A percentile compares a stretch with the other conserved stretches of the same genome.
These are phyloP conservation scores for Lepidocyrtinus sp. DNA, from an alignment of 2,888 invertebrate species.

Conservation along the genomic window DNA sequence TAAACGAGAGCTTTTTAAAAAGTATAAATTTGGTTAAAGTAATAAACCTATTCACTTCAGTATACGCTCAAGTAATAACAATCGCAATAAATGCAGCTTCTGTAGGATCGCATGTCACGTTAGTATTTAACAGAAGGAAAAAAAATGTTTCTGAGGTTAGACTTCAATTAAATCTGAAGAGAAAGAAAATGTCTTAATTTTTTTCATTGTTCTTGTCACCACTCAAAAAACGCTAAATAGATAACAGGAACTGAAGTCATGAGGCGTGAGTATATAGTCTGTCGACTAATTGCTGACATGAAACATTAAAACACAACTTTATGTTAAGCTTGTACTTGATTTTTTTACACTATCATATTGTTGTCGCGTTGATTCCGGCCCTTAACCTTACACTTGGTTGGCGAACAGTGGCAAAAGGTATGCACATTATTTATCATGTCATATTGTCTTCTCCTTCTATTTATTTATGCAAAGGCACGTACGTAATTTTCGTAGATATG, in stretches of 20 bases:
- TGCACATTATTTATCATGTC: neutral
- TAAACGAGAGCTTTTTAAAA: neutral
- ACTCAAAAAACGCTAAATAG: neutral
- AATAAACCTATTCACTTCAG: neutral
- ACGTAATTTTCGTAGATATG: slow-evolving; percentile 16
- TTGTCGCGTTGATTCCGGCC: slow-evolving; percentile 34
- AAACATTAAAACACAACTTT: neutral
- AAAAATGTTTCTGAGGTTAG: too few relatives aligned
- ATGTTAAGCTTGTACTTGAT: neutral
- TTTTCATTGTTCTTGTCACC: neutral
- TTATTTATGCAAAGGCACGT: slow-evolving; percentile 26
- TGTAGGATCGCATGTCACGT: neutral
- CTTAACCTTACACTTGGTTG: slow-evolving; percentile 37
- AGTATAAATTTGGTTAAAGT: neutral
- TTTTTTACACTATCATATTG: neutral
- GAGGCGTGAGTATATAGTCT: neutral
- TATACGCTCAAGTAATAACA: neutral
- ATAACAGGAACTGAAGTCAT: neutral
- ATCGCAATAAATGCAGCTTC: neutral
- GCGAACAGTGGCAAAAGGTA: neutral
- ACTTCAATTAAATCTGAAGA: too few relatives aligned
- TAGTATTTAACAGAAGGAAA: neutral
- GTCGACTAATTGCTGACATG: neutral
- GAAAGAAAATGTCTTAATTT: neutral
- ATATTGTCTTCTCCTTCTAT: neutral